These are phyloP conservation scores for Protobothrops flavoviridis DNA, from an alignment of 2,113 vertebrate species.

Conservation along the genomic window DNA sequence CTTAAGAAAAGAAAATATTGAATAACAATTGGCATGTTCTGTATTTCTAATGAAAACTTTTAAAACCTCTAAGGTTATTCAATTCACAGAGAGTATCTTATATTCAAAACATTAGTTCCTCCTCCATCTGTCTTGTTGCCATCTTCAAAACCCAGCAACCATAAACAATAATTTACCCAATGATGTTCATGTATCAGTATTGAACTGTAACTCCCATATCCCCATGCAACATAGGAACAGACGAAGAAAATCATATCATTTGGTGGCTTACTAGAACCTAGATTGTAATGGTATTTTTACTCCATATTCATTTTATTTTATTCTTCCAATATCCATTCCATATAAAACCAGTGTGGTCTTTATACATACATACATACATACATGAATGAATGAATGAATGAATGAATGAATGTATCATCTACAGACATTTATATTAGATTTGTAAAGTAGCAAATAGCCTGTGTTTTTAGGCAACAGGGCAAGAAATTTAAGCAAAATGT, in stretches of 20 bases:
- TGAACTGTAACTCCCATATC: not conserved
- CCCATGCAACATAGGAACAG: not conserved
- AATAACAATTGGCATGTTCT: slow-evolving; percentile 22
- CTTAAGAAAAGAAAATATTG: slow-evolving; percentile 45
- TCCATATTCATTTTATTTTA: too few species aligned
- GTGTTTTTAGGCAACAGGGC: not conserved
- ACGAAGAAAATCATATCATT: not conserved
- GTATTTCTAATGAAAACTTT: slow-evolving; percentile 10
- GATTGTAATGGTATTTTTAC: not conserved
- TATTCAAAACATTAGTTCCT: not conserved
- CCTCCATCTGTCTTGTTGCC: not conserved
- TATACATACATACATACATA: too few species aligned
- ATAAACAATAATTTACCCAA: not conserved
- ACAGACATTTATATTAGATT: not conserved
- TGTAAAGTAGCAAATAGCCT: not conserved
- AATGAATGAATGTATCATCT: not conserved
- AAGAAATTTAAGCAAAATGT: too few species aligned
- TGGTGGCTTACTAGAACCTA: not conserved
- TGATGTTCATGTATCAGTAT: not conserved
- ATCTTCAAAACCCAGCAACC: not conserved
- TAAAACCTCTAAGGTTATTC: slow-evolving; percentile 4
- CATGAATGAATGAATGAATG: not conserved
- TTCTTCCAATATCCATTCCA: too few species aligned
- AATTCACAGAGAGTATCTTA: not conserved
- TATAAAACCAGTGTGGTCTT: too few species aligned